Percentiles rank a stretch among this genome's conserved stretches.
Conservation (phyloP, 2,888 invertebrate genomes). For the Tenthredo scrophulariae region DNA sequence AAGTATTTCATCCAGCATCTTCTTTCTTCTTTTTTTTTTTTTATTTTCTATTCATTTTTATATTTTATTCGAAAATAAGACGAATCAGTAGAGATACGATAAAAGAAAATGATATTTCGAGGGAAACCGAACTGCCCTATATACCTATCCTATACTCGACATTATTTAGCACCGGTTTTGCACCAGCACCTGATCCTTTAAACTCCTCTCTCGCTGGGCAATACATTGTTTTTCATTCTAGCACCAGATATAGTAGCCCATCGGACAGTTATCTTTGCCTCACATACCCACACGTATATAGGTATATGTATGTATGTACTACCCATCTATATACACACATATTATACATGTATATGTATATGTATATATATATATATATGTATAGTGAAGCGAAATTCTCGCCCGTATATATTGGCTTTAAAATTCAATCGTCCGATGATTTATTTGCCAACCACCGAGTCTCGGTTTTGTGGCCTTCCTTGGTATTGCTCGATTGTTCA, state of each 20-base stretch:
- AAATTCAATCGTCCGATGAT: constrained; percentile 42
- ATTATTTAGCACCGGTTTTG: constrained; percentile 33
- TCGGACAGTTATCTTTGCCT: constrained; percentile 7
- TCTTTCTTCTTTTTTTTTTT: not conserved
- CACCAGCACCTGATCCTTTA: constrained; percentile 46
- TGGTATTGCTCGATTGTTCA: constrained; percentile 23
- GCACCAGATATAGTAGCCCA: constrained; percentile 36
- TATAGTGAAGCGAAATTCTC: not conserved
- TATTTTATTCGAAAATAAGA: not conserved
- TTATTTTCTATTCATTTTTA: not conserved
- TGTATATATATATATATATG: not conserved
- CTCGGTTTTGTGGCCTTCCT: constrained; percentile 13
- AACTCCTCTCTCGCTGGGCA: constrained; percentile 16
- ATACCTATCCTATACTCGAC: not conserved
- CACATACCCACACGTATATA: not conserved
- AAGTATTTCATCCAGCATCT: not conserved
- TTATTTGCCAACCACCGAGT: constrained; percentile 11
- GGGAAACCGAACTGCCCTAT: not conserved
- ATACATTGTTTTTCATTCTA: constrained; percentile 47
- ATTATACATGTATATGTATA: too few relatives aligned
- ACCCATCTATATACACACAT: not conserved
- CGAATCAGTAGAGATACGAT: not conserved
- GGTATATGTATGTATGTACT: not conserved
- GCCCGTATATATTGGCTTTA: constrained; percentile 13
- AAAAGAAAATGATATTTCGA: constrained; percentile 19